Base-by-base conservation (phyloP, 2,888 invertebrate genomes). In the Druceiella hillmani region DNA sequence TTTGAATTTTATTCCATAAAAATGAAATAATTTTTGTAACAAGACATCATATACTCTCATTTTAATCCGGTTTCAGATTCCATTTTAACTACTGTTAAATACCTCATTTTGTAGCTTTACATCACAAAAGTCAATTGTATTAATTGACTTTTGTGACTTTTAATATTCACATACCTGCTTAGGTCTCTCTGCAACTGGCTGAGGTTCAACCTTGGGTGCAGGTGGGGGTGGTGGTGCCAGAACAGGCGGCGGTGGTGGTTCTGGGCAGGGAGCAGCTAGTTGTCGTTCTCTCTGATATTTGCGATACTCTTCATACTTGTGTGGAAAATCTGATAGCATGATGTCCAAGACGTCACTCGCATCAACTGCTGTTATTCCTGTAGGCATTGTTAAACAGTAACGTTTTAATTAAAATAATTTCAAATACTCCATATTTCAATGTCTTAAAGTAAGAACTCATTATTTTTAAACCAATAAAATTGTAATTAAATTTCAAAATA, bases 311-410 rank as follows among this genome's bases (percentile, higher is more conserved):
- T 92, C 89, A 58, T 93, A 97, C 56, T 95, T 94, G 43, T 87
- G 87, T 28, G 90, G 91, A 64, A 94, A 98, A 66, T 98, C 98
- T 17, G 85, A 81, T 49, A 87, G 81, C 93, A 98, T 93, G 38
- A 98, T 84, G 57, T 98, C 97, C 49, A 94, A 71, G 32, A 98
- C 90, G 61, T 97, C 97, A 32, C 90, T 87, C 44, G 89, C 90
- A 54, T 83, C 83, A 3, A 97, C 82, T 1, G 94, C 94, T 2
- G 94, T 95, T 48, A 95, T 69, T 47, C 91, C 81, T 80, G 50
- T 9, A 41, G 44, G n/a, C 9, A 7, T 6, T 9, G 11, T 17
- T 6, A n/a, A 2, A 17, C 7, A 17, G 12, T 6, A 2, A 25
- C n/a, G 11, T 17, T 15, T 24, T 20, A n/a, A n/a, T n/a, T n/a